These are phyloP conservation scores for Chinchilla lanigera DNA, from an alignment of 2,113 vertebrate species.

Conservation along the genomic window DNA sequence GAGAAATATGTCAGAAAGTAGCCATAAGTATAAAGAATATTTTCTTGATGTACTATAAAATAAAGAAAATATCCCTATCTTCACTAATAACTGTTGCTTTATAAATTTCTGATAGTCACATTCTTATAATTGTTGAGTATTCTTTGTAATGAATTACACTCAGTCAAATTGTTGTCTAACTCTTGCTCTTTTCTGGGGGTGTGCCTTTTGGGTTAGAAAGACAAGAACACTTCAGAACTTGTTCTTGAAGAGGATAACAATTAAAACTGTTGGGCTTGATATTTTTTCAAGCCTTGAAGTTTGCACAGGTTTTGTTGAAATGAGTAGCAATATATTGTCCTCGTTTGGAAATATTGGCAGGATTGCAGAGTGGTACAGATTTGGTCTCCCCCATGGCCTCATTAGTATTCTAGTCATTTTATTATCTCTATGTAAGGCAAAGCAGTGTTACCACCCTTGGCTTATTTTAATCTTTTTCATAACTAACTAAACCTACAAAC, in stretches of 20 bases:
- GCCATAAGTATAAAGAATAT: not conserved
- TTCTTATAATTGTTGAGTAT: not conserved
- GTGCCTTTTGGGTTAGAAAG: not conserved
- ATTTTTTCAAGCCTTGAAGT: not conserved
- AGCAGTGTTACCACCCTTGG: not conserved
- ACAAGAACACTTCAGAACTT: not conserved
- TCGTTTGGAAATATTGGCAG: not conserved
- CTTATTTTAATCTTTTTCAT: slow-evolving; percentile 39
- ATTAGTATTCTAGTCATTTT: not conserved
- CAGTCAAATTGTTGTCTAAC: not conserved
- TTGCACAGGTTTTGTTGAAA: not conserved
- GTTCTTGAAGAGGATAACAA: not conserved
- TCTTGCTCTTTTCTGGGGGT: not conserved
- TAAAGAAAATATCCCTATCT: not conserved
- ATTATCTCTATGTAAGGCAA: not conserved
- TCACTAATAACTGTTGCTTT: not conserved
- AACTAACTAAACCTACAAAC: slow-evolving; percentile 30
- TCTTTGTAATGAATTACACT: not conserved
- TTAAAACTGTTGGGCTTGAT: not conserved
- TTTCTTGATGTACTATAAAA: not conserved
- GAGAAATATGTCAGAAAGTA: not conserved
- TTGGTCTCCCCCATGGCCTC: not conserved
- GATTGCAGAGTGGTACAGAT: not conserved
- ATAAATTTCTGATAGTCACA: not conserved
- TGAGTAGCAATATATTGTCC: not conserved